Percentiles rank a stretch among this genome's conserved stretches.
phyloP scores from a whole-genome alignment of 2,888 invertebrate genomes.

The Apotomis turbidana region DNA sequence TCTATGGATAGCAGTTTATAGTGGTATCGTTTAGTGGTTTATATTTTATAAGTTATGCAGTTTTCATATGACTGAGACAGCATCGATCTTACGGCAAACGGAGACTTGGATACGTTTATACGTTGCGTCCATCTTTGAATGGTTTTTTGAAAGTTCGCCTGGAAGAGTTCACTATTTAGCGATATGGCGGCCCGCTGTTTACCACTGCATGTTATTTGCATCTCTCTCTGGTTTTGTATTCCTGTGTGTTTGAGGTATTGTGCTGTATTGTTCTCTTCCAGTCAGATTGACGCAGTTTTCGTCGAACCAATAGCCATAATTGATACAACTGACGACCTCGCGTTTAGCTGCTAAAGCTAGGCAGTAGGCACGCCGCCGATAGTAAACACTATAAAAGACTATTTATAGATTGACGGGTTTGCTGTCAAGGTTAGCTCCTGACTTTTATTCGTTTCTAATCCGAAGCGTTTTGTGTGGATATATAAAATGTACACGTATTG shows the following conservation, averaged over 20 bases:
- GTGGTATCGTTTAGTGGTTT: too few species aligned
- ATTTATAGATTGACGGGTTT: conserved; percentile 43
- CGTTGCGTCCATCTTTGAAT: too few species aligned
- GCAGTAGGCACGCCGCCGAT: conserved; percentile 41
- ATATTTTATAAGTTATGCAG: too few species aligned
- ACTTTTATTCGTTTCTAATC: conserved; percentile 15
- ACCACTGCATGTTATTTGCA: too few species aligned
- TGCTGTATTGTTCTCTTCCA: not conserved
- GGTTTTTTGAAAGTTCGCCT: too few species aligned
- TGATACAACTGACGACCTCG: conserved; percentile 44
- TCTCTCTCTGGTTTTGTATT: too few species aligned
- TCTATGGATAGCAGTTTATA: not conserved
- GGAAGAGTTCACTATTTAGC: too few species aligned
- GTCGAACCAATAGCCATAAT: conserved; percentile 42
- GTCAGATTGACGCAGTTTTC: not conserved
- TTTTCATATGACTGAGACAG: too few species aligned
- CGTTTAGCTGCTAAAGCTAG: conserved; percentile 27
- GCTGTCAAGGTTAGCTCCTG: conserved; percentile 21
- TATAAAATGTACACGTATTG: not conserved
- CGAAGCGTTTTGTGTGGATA: not conserved
- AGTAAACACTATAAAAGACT: conserved; percentile 44
- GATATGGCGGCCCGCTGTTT: too few species aligned
- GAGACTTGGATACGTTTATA: too few species aligned
- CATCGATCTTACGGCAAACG: too few species aligned
- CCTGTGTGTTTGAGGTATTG: too few species aligned